These are phyloP conservation scores for Himantopus leucocephalus DNA, from an alignment of 2,113 vertebrate species.

Conservation along the genomic window DNA sequence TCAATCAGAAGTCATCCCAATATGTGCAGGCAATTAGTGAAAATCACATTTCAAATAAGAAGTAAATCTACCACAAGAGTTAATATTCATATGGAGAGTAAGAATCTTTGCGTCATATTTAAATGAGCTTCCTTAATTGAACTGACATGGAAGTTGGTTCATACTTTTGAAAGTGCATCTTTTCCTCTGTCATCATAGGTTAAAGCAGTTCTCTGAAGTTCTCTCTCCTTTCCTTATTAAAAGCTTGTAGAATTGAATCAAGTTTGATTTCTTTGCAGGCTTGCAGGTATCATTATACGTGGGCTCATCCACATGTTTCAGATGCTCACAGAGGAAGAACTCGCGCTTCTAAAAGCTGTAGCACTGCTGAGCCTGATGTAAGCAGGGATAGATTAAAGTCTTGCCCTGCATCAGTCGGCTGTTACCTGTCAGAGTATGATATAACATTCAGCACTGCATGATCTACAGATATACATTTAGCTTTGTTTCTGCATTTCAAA, in stretches of 20 bases:
- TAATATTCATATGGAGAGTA: constrained; percentile 37
- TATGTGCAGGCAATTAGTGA: constrained; percentile 34
- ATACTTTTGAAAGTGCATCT: constrained; percentile 9
- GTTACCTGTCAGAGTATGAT: neutral
- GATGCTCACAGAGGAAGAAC: neutral
- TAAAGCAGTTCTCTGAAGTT: neutral
- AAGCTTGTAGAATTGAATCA: neutral
- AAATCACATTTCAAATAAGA: constrained; percentile 21
- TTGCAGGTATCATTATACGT: accelerated
- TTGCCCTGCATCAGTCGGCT: neutral
- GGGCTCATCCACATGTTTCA: neutral
- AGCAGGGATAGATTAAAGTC: neutral
- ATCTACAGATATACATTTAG: neutral
- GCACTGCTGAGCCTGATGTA: neutral
- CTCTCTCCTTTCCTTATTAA: neutral
- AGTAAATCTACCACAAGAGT: neutral
- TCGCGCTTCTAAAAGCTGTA: neutral
- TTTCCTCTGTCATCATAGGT: neutral
- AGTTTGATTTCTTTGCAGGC: neutral
- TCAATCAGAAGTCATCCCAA: constrained; percentile 2
- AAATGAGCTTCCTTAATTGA: constrained; percentile 58
- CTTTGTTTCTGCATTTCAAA: neutral
- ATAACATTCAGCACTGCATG: neutral
- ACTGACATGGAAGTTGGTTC: constrained; percentile 30
- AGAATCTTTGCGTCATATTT: constrained; percentile 2